Evolutionary conservation across 2,888 invertebrate species (phyloP).

Genomic region (Bugula neritina): DNA sequence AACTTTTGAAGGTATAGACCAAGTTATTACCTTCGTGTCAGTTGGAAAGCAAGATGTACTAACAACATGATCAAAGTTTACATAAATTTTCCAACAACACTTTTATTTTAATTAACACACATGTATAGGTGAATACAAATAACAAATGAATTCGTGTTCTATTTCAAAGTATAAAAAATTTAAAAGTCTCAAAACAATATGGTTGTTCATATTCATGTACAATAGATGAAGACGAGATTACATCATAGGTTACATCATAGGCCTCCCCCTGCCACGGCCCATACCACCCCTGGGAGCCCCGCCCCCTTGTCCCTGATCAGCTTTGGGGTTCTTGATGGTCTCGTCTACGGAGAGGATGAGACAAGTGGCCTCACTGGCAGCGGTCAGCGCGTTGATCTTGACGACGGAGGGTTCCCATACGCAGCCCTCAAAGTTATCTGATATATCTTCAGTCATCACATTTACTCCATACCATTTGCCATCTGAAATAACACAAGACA

Average conservation of each 20-base stretch:
- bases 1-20: too few relatives aligned
- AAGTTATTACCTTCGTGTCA: too few relatives aligned
- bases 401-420: conserved; percentile 98
- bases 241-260: conserved; percentile 16
- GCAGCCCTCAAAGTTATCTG: conserved; percentile 84
- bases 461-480: conserved; percentile 91
- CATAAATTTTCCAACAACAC: too few relatives aligned
- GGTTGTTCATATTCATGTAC: neutral
- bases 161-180: neutral
- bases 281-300: conserved; percentile 10
- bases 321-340: conserved; percentile 81
- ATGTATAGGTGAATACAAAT: too few relatives aligned
- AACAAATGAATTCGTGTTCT: too few relatives aligned
- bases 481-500: too few relatives aligned
- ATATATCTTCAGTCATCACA: conserved; percentile 84
- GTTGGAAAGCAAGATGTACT: too few relatives aligned
- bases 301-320: conserved; percentile 31
- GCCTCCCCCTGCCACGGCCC: conserved; percentile 22
- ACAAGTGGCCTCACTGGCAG: conserved; percentile 90
- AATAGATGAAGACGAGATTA: neutral
- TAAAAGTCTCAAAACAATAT: neutral
- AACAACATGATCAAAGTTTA: too few relatives aligned
- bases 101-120: too few relatives aligned
- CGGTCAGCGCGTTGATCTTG: conserved; percentile 91
- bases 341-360: conserved; percentile 95